Evolutionary conservation across 2,113 vertebrate genomes (phyloP), one percentile per base, ranked within the genome.

Genomic region (Centropus bengalensis): DNA sequence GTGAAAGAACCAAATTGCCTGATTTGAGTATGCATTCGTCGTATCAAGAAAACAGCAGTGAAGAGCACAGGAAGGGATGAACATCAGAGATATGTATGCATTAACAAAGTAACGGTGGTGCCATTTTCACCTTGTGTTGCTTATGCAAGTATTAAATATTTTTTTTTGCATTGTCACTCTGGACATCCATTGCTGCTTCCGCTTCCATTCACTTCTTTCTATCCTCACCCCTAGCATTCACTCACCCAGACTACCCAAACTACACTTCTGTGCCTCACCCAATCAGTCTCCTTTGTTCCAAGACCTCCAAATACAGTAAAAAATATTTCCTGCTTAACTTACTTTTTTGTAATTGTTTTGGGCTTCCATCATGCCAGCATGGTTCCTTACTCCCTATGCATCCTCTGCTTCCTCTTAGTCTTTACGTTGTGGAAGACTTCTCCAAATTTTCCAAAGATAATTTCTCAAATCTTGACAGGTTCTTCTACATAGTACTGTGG

Each of bases 301-400:
- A 95, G 62, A 40, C 33, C 32, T 77, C 45, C 20, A 1, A 4
- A 14, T 1, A 49, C 26, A 45, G 18, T 36, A 36, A 32, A 71
- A 52, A 82, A 8, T 49, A n/a, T 77, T 94, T 73, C 42, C 68
- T 73, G 30, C 59, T 18, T 40, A 45, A 49, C 18, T 55, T 73
- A 47, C 44, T 84, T 93, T 86, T 56, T 28, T n/a, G n/a, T n/a
- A n/a, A n/a, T n/a, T 79, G 28, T 95, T 86, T 87, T 73, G 58
- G 12, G 2, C 21, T 71, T 33, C 58, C 40, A 33, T 38, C 28
- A 13, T 52, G 40, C n/a, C 56, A 79, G 18, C 4, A 0, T n/a
- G 33, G 33, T 68, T 94, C n/a, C 70, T 76, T 27, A 52, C 17
- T 76, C 44, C 17, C 19, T 8, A 30, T 28, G 62, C 27, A 56